Evolutionary conservation across 2,797 vertebrate species (phyloP).

Genomic region (Micromesistius poutassou): DNA sequence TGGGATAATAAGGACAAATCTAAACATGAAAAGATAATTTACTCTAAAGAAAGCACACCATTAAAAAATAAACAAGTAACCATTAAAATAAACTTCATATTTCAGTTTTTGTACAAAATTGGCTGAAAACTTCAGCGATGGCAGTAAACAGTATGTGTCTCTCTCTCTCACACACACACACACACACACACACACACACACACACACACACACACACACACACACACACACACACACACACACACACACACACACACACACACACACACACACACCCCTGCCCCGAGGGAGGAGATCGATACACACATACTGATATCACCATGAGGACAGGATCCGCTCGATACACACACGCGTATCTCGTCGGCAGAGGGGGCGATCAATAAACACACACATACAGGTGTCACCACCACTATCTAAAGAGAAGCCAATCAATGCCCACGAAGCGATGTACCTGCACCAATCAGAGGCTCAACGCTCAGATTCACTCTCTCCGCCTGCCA

Average conservation of each 20-base stretch:
- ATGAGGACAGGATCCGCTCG: conserved; percentile 40
- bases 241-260: conserved; percentile 4
- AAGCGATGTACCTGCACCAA: conserved; percentile 57
- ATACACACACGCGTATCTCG: conserved; percentile 22
- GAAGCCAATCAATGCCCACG: conserved; percentile 58
- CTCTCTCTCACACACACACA: conserved; percentile 4
- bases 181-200: conserved; percentile 25
- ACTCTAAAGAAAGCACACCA: background rate
- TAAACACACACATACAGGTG: conserved; percentile 53
- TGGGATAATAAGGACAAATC: background rate
- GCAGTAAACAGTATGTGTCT: background rate
- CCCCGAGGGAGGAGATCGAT: conserved; percentile 57
- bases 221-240: background rate
- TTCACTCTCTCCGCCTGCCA: conserved; percentile 13
- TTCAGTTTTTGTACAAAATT: background rate
- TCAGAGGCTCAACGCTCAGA: conserved; percentile 42
- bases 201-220: conserved; percentile 22
- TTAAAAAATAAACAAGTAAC: background rate
- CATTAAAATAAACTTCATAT: background rate
- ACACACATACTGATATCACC: conserved; percentile 40
- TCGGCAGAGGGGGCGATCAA: conserved; percentile 13
- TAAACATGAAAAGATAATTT: background rate
- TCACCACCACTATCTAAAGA: conserved; percentile 56
- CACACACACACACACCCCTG: conserved; percentile 11
- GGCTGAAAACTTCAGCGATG: background rate